A percentile compares a stretch with the other conserved stretches of the same genome.
phyloP scores from a whole-genome alignment of 2,113 vertebrate genomes.

The Entelurus aequoreus region DNA sequence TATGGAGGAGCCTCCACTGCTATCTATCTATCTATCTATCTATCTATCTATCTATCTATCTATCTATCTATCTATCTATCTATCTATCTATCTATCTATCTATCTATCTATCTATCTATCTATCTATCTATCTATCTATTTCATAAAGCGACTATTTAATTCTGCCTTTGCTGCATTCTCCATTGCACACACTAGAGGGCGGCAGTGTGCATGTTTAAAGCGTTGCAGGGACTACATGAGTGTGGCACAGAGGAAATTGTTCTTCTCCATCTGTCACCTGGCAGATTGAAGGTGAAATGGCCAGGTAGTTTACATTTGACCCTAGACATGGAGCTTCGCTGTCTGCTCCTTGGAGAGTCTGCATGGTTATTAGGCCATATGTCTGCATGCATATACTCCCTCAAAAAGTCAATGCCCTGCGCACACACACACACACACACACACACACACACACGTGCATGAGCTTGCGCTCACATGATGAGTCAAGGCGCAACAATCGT shows the following conservation, averaged over 20 bases:
- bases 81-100: too few relatives aligned
- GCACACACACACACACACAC: slow-evolving; percentile 4
- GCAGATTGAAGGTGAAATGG: slow-evolving; percentile 23
- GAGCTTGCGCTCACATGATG: slow-evolving; percentile 44
- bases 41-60: too few relatives aligned
- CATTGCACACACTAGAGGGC: slow-evolving; percentile 35
- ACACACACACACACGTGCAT: slow-evolving; percentile 10
- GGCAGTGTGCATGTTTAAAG: slow-evolving; percentile 1
- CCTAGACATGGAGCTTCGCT: slow-evolving; percentile 22
- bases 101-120: too few relatives aligned
- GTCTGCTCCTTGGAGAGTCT: slow-evolving; percentile 15
- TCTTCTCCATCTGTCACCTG: slow-evolving; percentile 22
- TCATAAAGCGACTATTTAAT: neutral
- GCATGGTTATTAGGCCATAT: slow-evolving; percentile 47
- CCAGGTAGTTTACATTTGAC: slow-evolving; percentile 43
- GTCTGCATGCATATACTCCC: slow-evolving; percentile 16
- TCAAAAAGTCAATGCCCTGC: slow-evolving; percentile 12
- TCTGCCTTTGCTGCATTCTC: slow-evolving; percentile 12
- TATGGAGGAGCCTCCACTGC: too few relatives aligned
- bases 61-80: too few relatives aligned
- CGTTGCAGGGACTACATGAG: neutral
- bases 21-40: too few relatives aligned
- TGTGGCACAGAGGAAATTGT: slow-evolving; percentile 3
- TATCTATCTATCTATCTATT: too few relatives aligned
- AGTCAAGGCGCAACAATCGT: slow-evolving; percentile 40